phyloP scores from a whole-genome alignment of 2,888 invertebrate species.

The Rhimphoctona megacephalus region DNA sequence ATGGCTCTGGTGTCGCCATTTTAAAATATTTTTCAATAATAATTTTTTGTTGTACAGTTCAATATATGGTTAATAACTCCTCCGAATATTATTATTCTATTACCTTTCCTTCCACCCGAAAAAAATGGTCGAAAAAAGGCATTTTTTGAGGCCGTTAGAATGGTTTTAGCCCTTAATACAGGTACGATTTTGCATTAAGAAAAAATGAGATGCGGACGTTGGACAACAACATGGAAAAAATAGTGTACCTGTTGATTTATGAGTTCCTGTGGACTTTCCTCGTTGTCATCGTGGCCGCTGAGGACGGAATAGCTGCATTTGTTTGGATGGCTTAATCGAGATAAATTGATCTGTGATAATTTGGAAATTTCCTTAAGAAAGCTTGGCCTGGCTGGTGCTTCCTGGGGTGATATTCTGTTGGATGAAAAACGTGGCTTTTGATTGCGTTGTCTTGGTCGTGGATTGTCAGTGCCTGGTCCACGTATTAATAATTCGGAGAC shows the following conservation, averaged over 20 bases:
- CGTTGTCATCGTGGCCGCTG: conserved; percentile 88
- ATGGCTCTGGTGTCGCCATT: no score
- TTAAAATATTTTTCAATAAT: no score
- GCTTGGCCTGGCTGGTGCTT: conserved; percentile 84
- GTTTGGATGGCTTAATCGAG: conserved; percentile 87
- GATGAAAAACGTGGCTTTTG: conserved; percentile 81
- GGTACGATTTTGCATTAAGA: background rate
- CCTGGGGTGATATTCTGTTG: conserved; percentile 84
- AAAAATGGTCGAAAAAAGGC: no score
- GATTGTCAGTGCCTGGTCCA: conserved; percentile 80
- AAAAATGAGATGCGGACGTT: background rate
- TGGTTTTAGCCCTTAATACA: no score
- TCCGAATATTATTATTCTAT: no score
- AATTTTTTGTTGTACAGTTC: no score
- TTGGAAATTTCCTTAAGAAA: conserved; percentile 90
- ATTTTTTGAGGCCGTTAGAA: no score
- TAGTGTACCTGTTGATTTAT: conserved; percentile 55
- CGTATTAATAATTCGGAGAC: conserved; percentile 87
- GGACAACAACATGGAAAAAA: background rate
- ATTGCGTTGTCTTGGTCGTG: conserved; percentile 76
- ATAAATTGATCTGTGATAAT: conserved; percentile 90
- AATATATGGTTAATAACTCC: no score
- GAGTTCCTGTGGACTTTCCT: conserved; percentile 85
- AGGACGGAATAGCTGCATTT: conserved; percentile 91
- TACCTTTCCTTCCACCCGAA: no score